Evolutionary conservation across 1,140 invertebrate genomes (phyloP), one percentile per base, ranked within the genome.

Genomic region (Scaptodrosophila lebanonensis): DNA sequence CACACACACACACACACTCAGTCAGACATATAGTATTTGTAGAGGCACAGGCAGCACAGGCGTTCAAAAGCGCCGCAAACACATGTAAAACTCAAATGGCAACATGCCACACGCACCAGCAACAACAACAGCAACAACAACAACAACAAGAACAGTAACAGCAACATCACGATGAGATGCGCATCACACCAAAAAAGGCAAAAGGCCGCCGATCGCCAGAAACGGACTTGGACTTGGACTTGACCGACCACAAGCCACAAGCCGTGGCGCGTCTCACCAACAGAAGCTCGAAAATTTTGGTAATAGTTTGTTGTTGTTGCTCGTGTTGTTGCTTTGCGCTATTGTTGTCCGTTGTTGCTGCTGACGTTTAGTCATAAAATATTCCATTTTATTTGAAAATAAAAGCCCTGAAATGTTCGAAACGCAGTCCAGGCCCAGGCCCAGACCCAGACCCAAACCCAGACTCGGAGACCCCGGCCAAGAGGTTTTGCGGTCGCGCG

Each of bases 61-160:
- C 69, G 68, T 66, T 79, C 64, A 79, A 82, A 64, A 69, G 54
- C 48, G 68, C 73, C 73, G 73, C 73, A 62, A 79, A 79, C 73
- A 79, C 68, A 79, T 79, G 73, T 79, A 79, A 77, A 82, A 82
- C 73, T 82, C 73, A 77, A 77, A 77, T 79, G 73, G 73, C 72
- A 77, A 77, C 72, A 77, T 79, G 72, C 72, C 72, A 77, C 72
- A 77, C 72, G 72, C 72, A 79, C 72, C 68, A 62, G 27, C 38
- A 58, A 38, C 25, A 47, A 33, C 66, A 64, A 39, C 29, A 43
- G 33, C 39, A 51, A n/a, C 13, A 50, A 13, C 25, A 47, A 5
- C 36, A 48, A 1, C 39, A 43, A 7, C 16, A 44, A 17, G 35
- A 48, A 5, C 35, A 47, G 12, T 38, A 58, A 12, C 38, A 59